Conservation (phyloP, 1,140 invertebrate species). For the Dendrolimus punctatus region DNA sequence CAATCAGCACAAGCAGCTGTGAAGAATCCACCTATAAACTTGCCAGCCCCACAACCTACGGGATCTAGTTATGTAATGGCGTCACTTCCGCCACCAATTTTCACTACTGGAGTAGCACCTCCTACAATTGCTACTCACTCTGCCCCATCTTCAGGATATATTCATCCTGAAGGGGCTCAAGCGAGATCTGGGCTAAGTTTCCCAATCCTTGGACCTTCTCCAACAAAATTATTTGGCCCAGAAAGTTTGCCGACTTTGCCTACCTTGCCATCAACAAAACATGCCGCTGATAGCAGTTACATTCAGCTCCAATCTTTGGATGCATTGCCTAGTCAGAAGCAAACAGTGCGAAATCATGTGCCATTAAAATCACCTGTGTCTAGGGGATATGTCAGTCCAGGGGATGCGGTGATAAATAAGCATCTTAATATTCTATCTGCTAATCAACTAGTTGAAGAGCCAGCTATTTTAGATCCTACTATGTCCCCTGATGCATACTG, state of each 20-base stretch:
- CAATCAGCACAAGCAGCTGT: slow-evolving; percentile 37
- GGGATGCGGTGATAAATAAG: slow-evolving; percentile 56
- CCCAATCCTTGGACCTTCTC: slow-evolving; percentile 32
- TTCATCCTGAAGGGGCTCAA: slow-evolving; percentile 44
- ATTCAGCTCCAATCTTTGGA: slow-evolving; percentile 60
- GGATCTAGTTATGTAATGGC: slow-evolving; percentile 60
- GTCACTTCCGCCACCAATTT: slow-evolving; percentile 43
- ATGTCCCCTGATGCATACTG: slow-evolving; percentile 68
- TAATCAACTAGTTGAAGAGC: slow-evolving; percentile 44
- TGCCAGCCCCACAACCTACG: slow-evolving; percentile 26
- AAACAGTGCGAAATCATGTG: slow-evolving; percentile 35
- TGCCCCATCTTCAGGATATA: slow-evolving; percentile 44
- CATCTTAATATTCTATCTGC: slow-evolving; percentile 49
- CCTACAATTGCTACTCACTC: slow-evolving; percentile 23
- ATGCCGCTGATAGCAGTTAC: slow-evolving; percentile 46
- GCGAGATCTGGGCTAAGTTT: slow-evolving; percentile 36
- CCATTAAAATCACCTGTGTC: slow-evolving; percentile 41
- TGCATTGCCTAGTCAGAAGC: slow-evolving; percentile 50
- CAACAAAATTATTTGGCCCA: slow-evolving; percentile 41
- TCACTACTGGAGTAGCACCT: slow-evolving; percentile 34
- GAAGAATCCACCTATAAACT: slow-evolving; percentile 21
- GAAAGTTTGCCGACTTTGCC: slow-evolving; percentile 61
- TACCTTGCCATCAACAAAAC: slow-evolving; percentile 51
- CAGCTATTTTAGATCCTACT: slow-evolving; percentile 46
- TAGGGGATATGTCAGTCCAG: slow-evolving; percentile 50